These are phyloP conservation scores for Tinamus guttatus DNA, from an alignment of 2,113 vertebrate genomes.

Conservation along the genomic window DNA sequence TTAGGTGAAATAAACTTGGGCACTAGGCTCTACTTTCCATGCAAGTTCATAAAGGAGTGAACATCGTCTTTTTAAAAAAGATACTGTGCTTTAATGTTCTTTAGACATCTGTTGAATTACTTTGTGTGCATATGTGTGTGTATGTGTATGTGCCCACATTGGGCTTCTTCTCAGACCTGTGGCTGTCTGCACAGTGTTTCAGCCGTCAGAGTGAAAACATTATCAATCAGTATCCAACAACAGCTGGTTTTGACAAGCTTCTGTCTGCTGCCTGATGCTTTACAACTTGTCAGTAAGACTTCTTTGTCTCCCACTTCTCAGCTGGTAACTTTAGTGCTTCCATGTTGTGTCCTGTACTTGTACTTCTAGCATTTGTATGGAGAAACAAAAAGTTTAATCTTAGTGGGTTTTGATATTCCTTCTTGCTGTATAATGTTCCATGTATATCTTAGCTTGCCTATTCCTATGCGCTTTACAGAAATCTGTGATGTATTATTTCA, in stretches of 20 bases:
- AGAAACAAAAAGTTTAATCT: constrained; percentile 57
- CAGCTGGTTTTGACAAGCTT: constrained; percentile 97
- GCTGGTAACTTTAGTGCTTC: constrained; percentile 71
- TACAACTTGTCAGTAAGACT: constrained; percentile 88
- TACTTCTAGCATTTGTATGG: constrained; percentile 76
- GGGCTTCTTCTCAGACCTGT: constrained; percentile 77
- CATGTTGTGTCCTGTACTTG: constrained; percentile 73
- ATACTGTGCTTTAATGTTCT: constrained; percentile 69
- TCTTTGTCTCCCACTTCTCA: constrained; percentile 83
- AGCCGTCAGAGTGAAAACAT: constrained; percentile 89
- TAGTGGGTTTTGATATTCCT: constrained; percentile 64
- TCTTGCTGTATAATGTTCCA: constrained; percentile 71
- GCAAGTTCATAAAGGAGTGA: constrained; percentile 68
- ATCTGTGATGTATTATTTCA: constrained; percentile 76
- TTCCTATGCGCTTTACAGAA: constrained; percentile 69
- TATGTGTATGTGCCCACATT: constrained; percentile 69
- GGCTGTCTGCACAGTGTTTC: constrained; percentile 78
- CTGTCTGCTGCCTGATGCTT: constrained; percentile 93
- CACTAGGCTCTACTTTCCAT: constrained; percentile 42
- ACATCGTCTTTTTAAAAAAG: constrained; percentile 68
- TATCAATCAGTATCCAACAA: constrained; percentile 93
- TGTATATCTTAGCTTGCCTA: constrained; percentile 75
- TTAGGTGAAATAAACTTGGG: constrained; percentile 48
- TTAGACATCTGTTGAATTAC: constrained; percentile 81
- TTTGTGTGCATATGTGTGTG: constrained; percentile 49